Evolutionary conservation across 1,140 invertebrate genomes (phyloP), one percentile per base, ranked within the genome.

Genomic region (Camponotus pennsylvanicus): DNA sequence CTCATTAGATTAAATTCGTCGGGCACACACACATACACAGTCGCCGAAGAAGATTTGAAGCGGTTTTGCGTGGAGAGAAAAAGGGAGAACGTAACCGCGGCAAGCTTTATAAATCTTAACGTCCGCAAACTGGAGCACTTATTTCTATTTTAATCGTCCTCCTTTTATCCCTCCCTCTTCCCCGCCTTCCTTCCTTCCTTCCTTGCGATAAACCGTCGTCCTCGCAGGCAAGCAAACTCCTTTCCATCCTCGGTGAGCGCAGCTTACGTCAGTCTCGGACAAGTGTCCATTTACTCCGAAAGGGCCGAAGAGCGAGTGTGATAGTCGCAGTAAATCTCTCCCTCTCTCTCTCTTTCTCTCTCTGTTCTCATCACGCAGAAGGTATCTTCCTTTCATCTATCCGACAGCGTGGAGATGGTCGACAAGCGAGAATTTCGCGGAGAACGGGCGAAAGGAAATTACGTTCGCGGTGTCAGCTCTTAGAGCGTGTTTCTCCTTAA

Each of bases 131-230:
- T 78, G 84, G 85, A 89, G 49, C 88, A 88, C 85, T 89, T 89
- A 89, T 89, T 89, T 89, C 88, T 86, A 79, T 76, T 88, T 89
- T 89, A 89, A 89, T 89, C 88, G 70, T 6, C 66, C 87, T 79
- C 83, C 85, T 89, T 89, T 88, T 89, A 78, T 71, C 76, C 85
- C 21, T 11, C 52, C 15, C n/a, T 11, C 21, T 9, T 18, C 21
- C 18, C 59, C 15, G 15, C 13, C 42, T 15, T 7, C 5, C 40
- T n/a, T 45, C 9, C 42, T 45, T 45, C 11, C 42, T 67, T 15
- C 52, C 63, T 34, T 40, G 59, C 78, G 88, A 89, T 89, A 89
- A 89, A 89, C 88, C 64, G 75, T 11, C 52, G 87, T 80, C 75
- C 71, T 89, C 55, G 45, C 40, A 67, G 27, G 70, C 88, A 64